Percentiles rank a stretch among this genome's conserved stretches.
phyloP scores from a whole-genome alignment of 2,797 vertebrate species.

The Tympanoctomys barrerae region DNA sequence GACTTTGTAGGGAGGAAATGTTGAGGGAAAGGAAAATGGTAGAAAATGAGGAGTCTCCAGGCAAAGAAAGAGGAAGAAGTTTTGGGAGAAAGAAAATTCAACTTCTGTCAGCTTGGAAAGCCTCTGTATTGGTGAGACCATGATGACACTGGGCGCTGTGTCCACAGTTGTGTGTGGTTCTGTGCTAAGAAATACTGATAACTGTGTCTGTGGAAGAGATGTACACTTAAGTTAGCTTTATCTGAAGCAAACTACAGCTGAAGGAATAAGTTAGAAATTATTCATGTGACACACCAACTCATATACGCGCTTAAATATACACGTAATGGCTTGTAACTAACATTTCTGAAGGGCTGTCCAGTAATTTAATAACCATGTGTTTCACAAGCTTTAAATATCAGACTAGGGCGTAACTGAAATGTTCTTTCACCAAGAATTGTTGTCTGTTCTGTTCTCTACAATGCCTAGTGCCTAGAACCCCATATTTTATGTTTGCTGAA shows the following conservation, averaged over 20 bases:
- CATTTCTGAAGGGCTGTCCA: not conserved
- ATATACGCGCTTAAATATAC: not conserved
- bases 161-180: not conserved
- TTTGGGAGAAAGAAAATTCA: constrained; percentile 20
- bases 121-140: not conserved
- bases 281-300: not conserved
- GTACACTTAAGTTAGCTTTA: not conserved
- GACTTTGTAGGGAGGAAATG: not conserved
- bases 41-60: not conserved
- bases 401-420: not conserved
- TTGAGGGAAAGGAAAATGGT: not conserved
- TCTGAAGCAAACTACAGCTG: not conserved
- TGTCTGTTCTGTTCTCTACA: not conserved
- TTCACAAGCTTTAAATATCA: constrained; percentile 17
- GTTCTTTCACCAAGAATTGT: not conserved
- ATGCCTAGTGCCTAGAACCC: not conserved
- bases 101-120: constrained; percentile 5
- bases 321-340: not conserved
- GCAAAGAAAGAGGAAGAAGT: not conserved
- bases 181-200: not conserved
- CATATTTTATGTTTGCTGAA: not conserved
- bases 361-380: constrained; percentile 22
- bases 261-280: constrained; percentile 28
- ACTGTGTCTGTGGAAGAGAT: not conserved
- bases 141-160: not conserved